Base-by-base conservation (phyloP, 2,888 invertebrate species). In the Dicyrtomina minuta region DNA sequence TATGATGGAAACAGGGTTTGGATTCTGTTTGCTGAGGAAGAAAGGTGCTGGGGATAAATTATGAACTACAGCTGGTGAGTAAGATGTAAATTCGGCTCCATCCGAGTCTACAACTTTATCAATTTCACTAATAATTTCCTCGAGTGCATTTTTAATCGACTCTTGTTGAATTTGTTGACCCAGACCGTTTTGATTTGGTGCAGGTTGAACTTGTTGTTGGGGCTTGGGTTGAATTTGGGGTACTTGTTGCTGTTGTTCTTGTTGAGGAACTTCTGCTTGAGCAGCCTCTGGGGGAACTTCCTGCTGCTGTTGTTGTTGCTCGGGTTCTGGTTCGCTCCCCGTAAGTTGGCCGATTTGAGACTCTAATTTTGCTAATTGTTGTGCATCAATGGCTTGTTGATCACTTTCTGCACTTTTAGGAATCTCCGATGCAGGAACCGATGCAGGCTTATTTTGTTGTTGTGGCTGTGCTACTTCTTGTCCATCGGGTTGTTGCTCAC, bases 121-220 rank as follows among this genome's bases (percentile, higher is more conserved):
- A 79, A 87, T 84, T 81, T 87, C 86, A 39, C 85, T 86, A 75
- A 87, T 87, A 64, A 87, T 87, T 78, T 87, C 86, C 75, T 86
- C 85, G 66, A 87, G 80, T 17, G 85, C 84, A 78, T 84, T 85
- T 76, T 85, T 86, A 69, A 86, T 84, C 76, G 82, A 84, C 73
- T 84, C 85, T 79, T 86, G 84, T 76, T 84, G 82, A 68, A 85
- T 85, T 80, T 85, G 49, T 26, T 53, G 51, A 49, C 2, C 41
- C 5, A 1, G 4, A 33, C 39, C 51, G n/a, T 26, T 15, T 33
- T 49, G 27, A 17, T 49, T 17, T 6, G 49, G 64, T 3, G 33
- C 22, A 27, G 44, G 15, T 22, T 43, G 44, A 6, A 26, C 22
- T 58, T 58, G 41, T 66, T 24, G 43, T 27, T 58, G 26, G 22